phyloP scores from a whole-genome alignment of 2,888 invertebrate genomes.

The Pandemis corylana region DNA sequence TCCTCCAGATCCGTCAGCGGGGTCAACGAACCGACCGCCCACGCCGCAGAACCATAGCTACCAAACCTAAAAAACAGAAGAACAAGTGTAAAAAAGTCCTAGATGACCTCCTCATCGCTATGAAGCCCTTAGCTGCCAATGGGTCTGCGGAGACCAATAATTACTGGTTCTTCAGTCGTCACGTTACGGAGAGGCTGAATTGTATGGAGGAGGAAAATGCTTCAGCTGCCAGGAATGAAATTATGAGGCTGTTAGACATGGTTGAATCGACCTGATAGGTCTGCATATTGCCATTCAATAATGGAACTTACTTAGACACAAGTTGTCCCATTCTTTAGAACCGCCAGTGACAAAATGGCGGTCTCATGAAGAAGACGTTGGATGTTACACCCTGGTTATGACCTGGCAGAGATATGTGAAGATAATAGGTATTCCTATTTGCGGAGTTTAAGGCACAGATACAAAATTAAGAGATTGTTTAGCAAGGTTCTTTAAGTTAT shows the following conservation, averaged over 20 bases:
- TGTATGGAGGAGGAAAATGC: slow-evolving; percentile 68
- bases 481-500: no score
- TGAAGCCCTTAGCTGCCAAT: slow-evolving; percentile 62
- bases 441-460: no score
- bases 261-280: slow-evolving; percentile 1
- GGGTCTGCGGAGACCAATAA: slow-evolving; percentile 45
- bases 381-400: not conserved
- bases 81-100: slow-evolving; percentile 64
- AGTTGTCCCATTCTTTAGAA: not conserved
- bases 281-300: not conserved
- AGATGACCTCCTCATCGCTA: slow-evolving; percentile 65
- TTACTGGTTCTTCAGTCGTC: slow-evolving; percentile 74
- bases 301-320: not conserved
- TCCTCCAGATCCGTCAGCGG: slow-evolving; percentile 62
- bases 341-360: not conserved
- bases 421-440: not conserved
- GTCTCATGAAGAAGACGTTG: not conserved
- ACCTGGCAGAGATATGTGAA: not conserved
- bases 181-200: slow-evolving; percentile 69
- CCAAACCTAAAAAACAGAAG: slow-evolving; percentile 47
- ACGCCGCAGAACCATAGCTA: slow-evolving; percentile 49
- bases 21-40: slow-evolving; percentile 68
- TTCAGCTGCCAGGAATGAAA: slow-evolving; percentile 62
- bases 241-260: slow-evolving; percentile 57
- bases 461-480: no score